Conservation (phyloP, 2,888 invertebrate species). For the Aphidoletes aphidimyza region DNA sequence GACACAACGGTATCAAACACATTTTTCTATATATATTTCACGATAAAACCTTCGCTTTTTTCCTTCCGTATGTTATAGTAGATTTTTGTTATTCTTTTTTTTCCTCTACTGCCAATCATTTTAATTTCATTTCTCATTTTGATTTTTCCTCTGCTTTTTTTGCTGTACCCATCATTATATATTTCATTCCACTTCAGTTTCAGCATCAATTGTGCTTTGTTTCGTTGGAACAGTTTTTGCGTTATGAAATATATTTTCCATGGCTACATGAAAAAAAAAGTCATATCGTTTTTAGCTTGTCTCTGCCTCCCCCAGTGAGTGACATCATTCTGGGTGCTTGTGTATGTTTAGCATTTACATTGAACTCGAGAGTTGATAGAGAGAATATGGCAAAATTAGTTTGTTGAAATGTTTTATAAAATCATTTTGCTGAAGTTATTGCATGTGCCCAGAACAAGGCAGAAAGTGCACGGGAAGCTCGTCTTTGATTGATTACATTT, state of each 20-base stretch:
- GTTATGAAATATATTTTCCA: constrained; percentile 5
- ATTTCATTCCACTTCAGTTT: constrained; percentile 35
- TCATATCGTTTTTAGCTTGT: too few species aligned
- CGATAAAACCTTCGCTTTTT: constrained; percentile 59
- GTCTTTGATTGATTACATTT: constrained; percentile 48
- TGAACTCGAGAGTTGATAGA: not conserved
- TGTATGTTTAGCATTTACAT: not conserved
- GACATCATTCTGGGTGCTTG: too few species aligned
- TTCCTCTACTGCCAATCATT: not conserved
- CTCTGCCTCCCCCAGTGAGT: too few species aligned
- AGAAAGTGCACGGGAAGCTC: too few species aligned
- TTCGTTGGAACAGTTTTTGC: constrained; percentile 11
- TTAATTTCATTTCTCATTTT: constrained; percentile 51
- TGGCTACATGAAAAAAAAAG: not conserved
- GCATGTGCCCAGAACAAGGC: not conserved
- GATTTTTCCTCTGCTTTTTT: not conserved
- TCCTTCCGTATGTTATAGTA: not conserved
- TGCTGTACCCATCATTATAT: not conserved
- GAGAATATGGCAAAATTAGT: not conserved
- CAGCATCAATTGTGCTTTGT: constrained; percentile 6
- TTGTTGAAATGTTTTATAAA: constrained; percentile 12
- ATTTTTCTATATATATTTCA: constrained; percentile 54
- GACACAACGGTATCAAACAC: constrained; percentile 24
- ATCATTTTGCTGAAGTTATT: constrained; percentile 39
- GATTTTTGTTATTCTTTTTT: not conserved